A percentile compares a stretch with the other conserved stretches of the same genome.
These are phyloP conservation scores for Varanus komodoensis DNA, from an alignment of 2,113 vertebrate genomes.

Conservation along the genomic window DNA sequence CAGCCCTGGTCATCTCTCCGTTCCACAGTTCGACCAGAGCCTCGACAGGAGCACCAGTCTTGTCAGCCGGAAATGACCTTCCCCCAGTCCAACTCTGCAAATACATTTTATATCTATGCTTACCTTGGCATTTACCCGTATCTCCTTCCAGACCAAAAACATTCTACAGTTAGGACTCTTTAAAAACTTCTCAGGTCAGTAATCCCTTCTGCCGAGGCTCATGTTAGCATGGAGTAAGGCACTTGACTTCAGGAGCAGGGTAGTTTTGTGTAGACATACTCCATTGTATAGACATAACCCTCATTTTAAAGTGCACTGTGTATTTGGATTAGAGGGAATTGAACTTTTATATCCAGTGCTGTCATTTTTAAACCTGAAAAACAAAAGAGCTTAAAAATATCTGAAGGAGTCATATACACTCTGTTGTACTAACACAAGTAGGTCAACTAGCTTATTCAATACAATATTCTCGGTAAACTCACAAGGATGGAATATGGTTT, in stretches of 20 bases:
- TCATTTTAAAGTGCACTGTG: neutral
- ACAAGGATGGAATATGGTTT: neutral
- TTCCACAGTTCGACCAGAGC: too few relatives aligned
- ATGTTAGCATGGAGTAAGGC: neutral
- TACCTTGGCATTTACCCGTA: neutral
- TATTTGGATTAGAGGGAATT: neutral
- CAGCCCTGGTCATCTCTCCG: too few relatives aligned
- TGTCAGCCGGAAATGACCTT: too few relatives aligned
- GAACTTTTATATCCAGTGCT: neutral
- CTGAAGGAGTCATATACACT: neutral
- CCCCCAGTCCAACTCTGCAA: neutral
- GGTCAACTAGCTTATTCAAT: neutral
- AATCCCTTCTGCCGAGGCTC: neutral
- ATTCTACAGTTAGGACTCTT: neutral
- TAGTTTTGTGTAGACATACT: neutral
- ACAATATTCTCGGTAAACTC: neutral
- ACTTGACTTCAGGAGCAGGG: neutral
- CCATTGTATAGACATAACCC: too few relatives aligned
- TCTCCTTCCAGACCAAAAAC: neutral
- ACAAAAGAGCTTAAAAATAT: neutral
- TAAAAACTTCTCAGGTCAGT: neutral
- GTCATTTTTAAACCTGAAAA: neutral
- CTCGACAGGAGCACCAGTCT: too few relatives aligned
- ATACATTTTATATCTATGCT: neutral
- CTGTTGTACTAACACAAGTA: neutral